These are phyloP conservation scores for Callimorpha dominula DNA, from an alignment of 2,888 invertebrate genomes.

Conservation along the genomic window DNA sequence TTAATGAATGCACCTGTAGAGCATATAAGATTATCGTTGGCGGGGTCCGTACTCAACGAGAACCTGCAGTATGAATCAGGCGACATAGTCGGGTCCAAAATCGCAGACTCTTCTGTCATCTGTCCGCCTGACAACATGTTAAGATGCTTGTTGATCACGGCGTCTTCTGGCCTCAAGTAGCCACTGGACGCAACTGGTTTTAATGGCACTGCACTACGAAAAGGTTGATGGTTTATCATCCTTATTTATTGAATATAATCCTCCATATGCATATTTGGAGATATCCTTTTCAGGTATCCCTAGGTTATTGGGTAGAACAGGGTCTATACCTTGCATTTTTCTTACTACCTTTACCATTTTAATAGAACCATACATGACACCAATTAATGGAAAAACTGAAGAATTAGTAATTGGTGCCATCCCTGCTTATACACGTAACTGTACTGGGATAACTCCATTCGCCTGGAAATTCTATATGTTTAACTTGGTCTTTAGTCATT, in stretches of 20 bases:
- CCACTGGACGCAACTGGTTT: constrained; percentile 72
- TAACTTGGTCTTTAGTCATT: constrained; percentile 51
- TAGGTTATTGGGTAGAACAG: constrained; percentile 89
- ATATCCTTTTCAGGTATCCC: constrained; percentile 80
- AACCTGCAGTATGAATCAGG: constrained; percentile 84
- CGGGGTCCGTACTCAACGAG: constrained; percentile 83
- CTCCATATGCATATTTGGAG: constrained; percentile 75
- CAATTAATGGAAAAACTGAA: constrained; percentile 68
- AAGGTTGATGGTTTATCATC: constrained; percentile 77
- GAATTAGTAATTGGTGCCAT: constrained; percentile 68
- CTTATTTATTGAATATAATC: constrained; percentile 75
- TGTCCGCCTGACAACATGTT: constrained; percentile 72
- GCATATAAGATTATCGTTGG: constrained; percentile 81
- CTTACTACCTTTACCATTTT: constrained; percentile 88
- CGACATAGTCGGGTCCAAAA: constrained; percentile 81
- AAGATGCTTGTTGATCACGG: constrained; percentile 80
- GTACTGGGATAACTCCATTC: constrained; percentile 76
- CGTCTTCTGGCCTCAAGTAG: constrained; percentile 78
- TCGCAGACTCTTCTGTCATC: constrained; percentile 74
- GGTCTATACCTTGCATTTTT: constrained; percentile 89
- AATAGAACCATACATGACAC: constrained; percentile 68
- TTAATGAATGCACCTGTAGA: constrained; percentile 87
- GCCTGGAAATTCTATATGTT: constrained; percentile 62
- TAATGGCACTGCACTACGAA: constrained; percentile 68
- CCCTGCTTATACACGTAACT: constrained; percentile 69